Base-by-base conservation (phyloP, 2,888 invertebrate genomes). In the Mythimna impura region DNA sequence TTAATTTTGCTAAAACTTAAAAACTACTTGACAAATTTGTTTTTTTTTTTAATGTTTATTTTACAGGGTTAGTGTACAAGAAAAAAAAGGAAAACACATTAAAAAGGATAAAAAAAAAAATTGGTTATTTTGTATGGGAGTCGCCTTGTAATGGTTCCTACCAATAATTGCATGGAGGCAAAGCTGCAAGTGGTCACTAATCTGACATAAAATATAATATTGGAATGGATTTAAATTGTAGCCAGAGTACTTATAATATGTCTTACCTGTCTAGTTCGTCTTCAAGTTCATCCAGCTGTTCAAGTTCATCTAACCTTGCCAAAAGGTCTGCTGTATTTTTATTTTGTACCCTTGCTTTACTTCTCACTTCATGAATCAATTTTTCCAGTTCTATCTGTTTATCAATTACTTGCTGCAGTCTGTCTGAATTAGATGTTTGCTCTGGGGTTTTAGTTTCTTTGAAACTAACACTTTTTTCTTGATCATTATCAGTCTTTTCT, bases 251-350 rank as follows among this genome's bases (percentile, higher is more conserved):
- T n/a, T 65, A 10, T 25, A 34, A 43, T 43, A 14, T 43, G 14
- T 54, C 43, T 62, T 77, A 88, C 93, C 96, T 96, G 76, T 96
- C 93, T 86, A 97, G 93, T 89, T 97, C 96, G 93, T 97, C 97
- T 91, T 97, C 96, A 67, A 96, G 85, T 71, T 95, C 95, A 78
- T 96, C 96, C 65, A 95, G 89, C 83, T 92, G 89, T 85, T 97
- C 97, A 76, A 97, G 91, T 88, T 97, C 96, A 90, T 97, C 96
- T 60, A 97, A 87, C 78, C 93, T 93, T 34, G 92, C 88, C 87
- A 96, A 90, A 43, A 97, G 81, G 81, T 96, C 96, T 64, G 91
- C 88, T 85, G 96, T 93, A 77, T 89, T 92, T 86, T 91, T 90
- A 83, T 86, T 91, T 66, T 85, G 77, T 71, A 43, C 76, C 75